These are phyloP conservation scores for Phortica okadai DNA, from an alignment of 2,888 invertebrate genomes.

Conservation along the genomic window DNA sequence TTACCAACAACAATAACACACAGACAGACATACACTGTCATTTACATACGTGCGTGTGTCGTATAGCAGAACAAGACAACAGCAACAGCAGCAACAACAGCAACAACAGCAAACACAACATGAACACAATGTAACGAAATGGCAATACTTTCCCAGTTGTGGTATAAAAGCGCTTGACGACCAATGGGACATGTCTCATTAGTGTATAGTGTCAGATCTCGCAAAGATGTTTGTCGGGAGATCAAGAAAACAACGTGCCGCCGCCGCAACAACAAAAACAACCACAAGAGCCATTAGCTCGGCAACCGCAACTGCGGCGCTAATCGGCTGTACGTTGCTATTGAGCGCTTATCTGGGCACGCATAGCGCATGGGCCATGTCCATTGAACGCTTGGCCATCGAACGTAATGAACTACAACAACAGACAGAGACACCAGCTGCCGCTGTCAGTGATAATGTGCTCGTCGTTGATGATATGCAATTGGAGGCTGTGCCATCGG, in stretches of 20 bases:
- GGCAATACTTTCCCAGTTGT: conserved; percentile 72
- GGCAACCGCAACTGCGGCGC: conserved; percentile 41
- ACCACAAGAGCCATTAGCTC: conserved; percentile 25
- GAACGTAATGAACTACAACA: conserved; percentile 61
- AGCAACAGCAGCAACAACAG: conserved; percentile 15
- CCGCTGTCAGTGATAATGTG: conserved; percentile 44
- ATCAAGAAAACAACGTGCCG: conserved; percentile 49
- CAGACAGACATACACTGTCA: conserved; percentile 42
- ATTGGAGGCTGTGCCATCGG: conserved; percentile 57
- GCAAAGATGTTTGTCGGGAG: conserved; percentile 74
- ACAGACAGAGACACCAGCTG: conserved; percentile 36
- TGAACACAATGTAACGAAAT: conserved; percentile 55
- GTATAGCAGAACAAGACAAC: neutral
- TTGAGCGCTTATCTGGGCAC: conserved; percentile 31
- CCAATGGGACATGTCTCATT: conserved; percentile 76
- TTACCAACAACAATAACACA: neutral
- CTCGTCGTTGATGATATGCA: conserved; percentile 67
- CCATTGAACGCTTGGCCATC: conserved; percentile 65
- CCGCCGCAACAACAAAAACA: conserved; percentile 44
- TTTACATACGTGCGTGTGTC: conserved; percentile 17
- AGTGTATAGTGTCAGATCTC: conserved; percentile 75
- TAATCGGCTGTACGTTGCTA: conserved; percentile 41
- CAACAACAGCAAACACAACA: conserved; percentile 41
- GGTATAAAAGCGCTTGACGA: conserved; percentile 75
- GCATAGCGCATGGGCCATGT: conserved; percentile 59